Base-by-base conservation (phyloP, 2,888 invertebrate species). In the Synanthedon formicaeformis region DNA sequence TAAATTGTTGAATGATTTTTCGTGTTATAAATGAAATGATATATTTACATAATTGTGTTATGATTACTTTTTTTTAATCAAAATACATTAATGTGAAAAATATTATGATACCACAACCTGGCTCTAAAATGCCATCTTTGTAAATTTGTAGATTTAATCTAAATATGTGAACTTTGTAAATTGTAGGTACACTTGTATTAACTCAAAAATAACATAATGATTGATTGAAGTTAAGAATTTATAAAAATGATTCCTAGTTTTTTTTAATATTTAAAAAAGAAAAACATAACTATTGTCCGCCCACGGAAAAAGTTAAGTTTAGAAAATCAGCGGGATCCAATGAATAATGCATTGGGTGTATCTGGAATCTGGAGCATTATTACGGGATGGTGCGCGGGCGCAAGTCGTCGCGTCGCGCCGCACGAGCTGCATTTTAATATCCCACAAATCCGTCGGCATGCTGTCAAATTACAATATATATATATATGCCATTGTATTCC, bases 391-490 rank as follows among this genome's bases (percentile, higher is more conserved):
- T 67, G 72, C 73, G 73, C 70, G 62, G 74, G 74, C 75, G 75
- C 53, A 50, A 40, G 50, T 73, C 67, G 71, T 23, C 67, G 64
- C 60, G 60, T 54, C 62, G 55, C 72, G 68, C 67, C 74, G 84
- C 85, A 85, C 86, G 86, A 78, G 83, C 84, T 77, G 86, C 82
- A 86, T 86, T 73, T 71, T 80, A 82, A 86, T 81, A 76, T 64
- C 60, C 59, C 58, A 60, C 71, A 72, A 78, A 76, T 74, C 73
- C 67, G 65, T 66, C 65, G 66, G 62, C 68, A 54, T 67, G 64
- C 64, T 71, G 74, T 74, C 73, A 54, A 53, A 57, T 53, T 55
- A 75, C 60, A 74, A 74, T 79, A 75, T 73, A 72, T 73, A n/a
- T n/a, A n/a, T n/a, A n/a, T 62, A 73, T 72, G 66, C 58, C 56